These are phyloP conservation scores for Cerceris rybyensis DNA, from an alignment of 2,888 invertebrate species.

Conservation along the genomic window DNA sequence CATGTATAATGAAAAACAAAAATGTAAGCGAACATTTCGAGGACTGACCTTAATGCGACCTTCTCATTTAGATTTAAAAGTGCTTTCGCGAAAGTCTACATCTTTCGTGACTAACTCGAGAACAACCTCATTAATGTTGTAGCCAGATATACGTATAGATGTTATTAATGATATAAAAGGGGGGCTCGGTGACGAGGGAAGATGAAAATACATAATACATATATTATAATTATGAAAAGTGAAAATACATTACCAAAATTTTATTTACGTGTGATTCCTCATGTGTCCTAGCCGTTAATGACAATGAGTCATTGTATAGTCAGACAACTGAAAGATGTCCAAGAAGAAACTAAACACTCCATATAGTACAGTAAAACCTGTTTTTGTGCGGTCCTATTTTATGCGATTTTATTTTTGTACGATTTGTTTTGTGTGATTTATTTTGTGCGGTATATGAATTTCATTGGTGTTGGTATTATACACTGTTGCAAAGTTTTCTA, in stretches of 20 bases:
- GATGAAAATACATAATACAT: constrained; percentile 63
- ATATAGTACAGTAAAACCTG: no score
- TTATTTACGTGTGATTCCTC: constrained; percentile 46
- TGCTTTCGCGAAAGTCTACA: constrained; percentile 34
- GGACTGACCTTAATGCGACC: constrained; percentile 13
- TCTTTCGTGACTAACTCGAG: constrained; percentile 46
- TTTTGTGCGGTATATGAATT: no score
- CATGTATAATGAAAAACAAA: background rate
- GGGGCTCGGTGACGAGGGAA: constrained; percentile 66
- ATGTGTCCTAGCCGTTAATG: background rate
- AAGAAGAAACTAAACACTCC: background rate
- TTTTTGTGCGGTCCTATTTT: no score
- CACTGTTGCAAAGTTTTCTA: no score
- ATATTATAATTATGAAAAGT: constrained; percentile 54
- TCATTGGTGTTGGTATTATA: no score
- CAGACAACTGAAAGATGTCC: background rate
- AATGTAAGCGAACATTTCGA: constrained; percentile 7
- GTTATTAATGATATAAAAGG: constrained; percentile 75
- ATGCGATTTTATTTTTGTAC: no score
- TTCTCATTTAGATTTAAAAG: constrained; percentile 35
- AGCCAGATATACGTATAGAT: constrained; percentile 68
- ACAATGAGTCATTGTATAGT: background rate
- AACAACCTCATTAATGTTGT: constrained; percentile 66
- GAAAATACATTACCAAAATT: constrained; percentile 73
- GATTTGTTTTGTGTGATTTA: no score